Percentiles rank a stretch among this genome's conserved stretches.
These are phyloP conservation scores for Geococcyx californianus DNA, from an alignment of 2,113 vertebrate species.

Conservation along the genomic window DNA sequence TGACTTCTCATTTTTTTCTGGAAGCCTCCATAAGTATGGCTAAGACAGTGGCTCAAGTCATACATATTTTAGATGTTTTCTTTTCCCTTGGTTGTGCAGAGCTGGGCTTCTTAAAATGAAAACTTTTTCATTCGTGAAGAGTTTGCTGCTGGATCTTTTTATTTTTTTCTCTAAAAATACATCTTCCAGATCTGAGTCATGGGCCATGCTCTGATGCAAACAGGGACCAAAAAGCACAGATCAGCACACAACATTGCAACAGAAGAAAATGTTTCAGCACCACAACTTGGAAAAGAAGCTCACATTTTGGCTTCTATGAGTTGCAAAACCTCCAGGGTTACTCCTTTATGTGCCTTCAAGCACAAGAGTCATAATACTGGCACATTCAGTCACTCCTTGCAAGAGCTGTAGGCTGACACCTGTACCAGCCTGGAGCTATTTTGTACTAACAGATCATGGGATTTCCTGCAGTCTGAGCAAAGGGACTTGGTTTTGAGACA, in stretches of 20 bases:
- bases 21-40: not conserved
- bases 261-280: not conserved
- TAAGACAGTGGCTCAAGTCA: not conserved
- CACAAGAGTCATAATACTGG: not conserved
- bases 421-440: not conserved
- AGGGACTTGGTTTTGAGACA: not conserved
- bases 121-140: not conserved
- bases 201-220: not conserved
- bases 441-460: not conserved
- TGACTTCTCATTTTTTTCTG: not conserved
- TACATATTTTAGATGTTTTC: not conserved
- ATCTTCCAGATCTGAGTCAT: not conserved
- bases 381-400: not conserved
- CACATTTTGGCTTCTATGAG: not conserved
- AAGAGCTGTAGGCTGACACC: not conserved
- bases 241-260: not conserved
- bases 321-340: not conserved
- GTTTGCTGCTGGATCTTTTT: not conserved
- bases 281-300: not conserved
- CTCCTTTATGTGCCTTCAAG: not conserved
- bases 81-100: not conserved
- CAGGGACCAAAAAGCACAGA: not conserved
- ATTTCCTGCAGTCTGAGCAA: not conserved
- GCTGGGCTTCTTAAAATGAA: not conserved
- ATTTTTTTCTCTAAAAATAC: not conserved